Evolutionary conservation across 2,113 vertebrate genomes (phyloP).

Genomic region (Eublepharis macularius): DNA sequence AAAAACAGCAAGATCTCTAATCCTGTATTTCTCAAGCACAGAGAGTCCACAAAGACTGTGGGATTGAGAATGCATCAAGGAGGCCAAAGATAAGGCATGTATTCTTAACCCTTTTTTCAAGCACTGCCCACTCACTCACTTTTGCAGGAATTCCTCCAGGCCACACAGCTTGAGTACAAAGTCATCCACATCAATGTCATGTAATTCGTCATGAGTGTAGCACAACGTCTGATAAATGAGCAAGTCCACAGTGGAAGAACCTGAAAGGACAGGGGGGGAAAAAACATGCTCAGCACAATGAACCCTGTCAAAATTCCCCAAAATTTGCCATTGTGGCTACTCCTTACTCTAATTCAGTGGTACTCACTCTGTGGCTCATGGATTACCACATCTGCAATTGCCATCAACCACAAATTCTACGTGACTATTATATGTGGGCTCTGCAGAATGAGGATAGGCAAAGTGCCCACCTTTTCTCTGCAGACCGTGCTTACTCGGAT

Average conservation of each 20-base stretch:
- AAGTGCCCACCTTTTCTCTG: too few species aligned
- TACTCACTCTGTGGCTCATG: too few species aligned
- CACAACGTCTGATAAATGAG: constrained; percentile 95
- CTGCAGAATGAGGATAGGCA: too few species aligned
- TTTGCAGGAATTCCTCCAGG: constrained; percentile 88
- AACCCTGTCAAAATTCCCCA: background rate
- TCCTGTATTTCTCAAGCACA: background rate
- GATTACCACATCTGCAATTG: too few species aligned
- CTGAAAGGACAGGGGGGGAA: constrained; percentile 55
- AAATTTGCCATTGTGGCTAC: background rate
- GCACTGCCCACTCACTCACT: constrained; percentile 76
- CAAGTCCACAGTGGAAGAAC: constrained; percentile 91
- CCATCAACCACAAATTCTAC: too few species aligned
- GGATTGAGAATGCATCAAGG: background rate
- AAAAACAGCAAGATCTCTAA: background rate
- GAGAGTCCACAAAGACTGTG: background rate
- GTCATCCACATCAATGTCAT: constrained; percentile 77
- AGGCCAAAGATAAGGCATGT: background rate
- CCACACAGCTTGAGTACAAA: constrained; percentile 82
- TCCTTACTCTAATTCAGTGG: background rate
- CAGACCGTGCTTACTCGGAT: too few species aligned
- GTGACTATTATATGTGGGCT: too few species aligned
- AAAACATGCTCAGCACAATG: background rate
- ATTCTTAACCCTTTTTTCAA: background rate
- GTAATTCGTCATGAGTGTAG: constrained; percentile 89